Conservation (phyloP, 2,113 vertebrate genomes). For the Parotia lawesii region DNA sequence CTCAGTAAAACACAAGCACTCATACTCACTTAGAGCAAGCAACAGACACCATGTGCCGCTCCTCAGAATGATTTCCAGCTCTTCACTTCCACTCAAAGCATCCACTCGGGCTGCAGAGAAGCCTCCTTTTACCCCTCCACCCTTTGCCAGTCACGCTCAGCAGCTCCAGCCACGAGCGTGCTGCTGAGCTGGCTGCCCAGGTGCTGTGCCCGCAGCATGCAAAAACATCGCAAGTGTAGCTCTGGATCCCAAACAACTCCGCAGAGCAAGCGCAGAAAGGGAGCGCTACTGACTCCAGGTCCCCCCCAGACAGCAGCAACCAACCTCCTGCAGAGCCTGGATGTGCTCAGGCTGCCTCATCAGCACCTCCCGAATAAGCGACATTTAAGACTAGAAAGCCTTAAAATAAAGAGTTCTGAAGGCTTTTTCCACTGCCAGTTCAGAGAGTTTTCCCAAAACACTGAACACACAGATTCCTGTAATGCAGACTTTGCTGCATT, state of each 20-base stretch:
- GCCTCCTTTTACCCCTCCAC: neutral
- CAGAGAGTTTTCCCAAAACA: neutral
- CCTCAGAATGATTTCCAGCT: neutral
- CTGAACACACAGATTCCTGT: neutral
- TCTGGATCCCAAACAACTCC: neutral
- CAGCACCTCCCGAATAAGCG: neutral
- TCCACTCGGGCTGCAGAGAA: neutral
- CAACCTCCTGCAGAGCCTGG: neutral
- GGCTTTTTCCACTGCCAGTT: neutral
- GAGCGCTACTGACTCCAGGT: rapidly evolving
- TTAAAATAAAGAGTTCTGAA: neutral
- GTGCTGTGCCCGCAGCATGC: neutral
- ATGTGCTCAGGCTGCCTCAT: neutral
- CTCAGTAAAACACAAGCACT: neutral
- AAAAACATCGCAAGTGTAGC: neutral
- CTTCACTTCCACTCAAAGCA: neutral
- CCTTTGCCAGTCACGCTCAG: neutral
- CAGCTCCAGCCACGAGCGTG: neutral
- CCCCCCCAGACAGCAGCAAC: neutral
- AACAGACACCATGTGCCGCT: rapidly evolving
- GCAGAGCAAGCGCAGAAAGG: neutral
- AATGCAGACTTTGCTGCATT: neutral
- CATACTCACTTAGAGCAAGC: neutral
- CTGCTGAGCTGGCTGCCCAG: neutral
- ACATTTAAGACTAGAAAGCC: neutral